phyloP scores from a whole-genome alignment of 2,113 vertebrate genomes.

The Cyanoderma ruficeps region DNA sequence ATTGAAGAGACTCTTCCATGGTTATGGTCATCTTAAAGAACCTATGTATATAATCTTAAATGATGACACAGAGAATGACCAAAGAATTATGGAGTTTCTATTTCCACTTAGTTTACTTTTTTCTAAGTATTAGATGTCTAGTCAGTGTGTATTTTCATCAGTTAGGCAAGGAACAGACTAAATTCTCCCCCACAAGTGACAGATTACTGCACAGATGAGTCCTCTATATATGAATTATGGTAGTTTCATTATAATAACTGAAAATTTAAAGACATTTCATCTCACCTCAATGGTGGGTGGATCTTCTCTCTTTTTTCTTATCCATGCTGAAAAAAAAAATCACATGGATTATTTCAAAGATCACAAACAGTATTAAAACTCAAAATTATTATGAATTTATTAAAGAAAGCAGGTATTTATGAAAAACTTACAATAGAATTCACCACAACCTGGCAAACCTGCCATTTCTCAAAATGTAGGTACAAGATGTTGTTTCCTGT shows the following conservation, averaged over 20 bases:
- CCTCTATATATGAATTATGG: background rate
- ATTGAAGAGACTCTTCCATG: background rate
- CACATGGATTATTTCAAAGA: background rate
- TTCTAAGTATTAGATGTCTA: background rate
- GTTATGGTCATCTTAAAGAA: background rate
- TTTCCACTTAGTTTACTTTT: background rate
- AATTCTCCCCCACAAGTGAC: background rate
- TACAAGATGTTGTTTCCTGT: background rate
- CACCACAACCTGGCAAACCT: background rate
- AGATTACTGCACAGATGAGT: background rate
- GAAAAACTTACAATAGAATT: background rate
- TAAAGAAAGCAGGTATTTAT: background rate
- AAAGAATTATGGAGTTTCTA: background rate
- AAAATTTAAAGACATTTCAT: background rate
- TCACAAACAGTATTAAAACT: background rate
- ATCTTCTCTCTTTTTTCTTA: conserved; percentile 89
- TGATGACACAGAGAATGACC: background rate
- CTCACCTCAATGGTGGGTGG: conserved; percentile 91
- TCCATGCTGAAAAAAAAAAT: conserved; percentile 87
- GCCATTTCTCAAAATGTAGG: background rate
- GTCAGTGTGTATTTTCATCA: background rate
- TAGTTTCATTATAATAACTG: background rate
- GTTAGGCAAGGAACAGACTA: background rate
- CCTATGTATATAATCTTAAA: background rate
- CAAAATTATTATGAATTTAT: background rate